Evolutionary conservation across 2,113 vertebrate genomes (phyloP).

Genomic region (Tamias sibiricus): DNA sequence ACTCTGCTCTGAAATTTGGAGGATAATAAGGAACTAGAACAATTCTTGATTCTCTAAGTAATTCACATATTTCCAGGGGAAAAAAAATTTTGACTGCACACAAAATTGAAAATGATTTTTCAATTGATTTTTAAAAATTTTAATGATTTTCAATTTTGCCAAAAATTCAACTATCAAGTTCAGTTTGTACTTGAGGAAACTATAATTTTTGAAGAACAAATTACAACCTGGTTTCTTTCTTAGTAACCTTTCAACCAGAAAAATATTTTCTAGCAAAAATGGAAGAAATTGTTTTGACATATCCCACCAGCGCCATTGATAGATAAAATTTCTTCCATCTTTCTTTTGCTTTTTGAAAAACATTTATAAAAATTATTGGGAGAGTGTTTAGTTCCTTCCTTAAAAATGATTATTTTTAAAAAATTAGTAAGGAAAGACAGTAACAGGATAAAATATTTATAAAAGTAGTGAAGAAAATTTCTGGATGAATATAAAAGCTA

Average conservation of each 20-base stretch:
- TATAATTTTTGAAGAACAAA: background rate
- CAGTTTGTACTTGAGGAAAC: background rate
- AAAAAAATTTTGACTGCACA: background rate
- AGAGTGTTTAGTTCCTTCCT: background rate
- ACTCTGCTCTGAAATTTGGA: background rate
- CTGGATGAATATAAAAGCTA: background rate
- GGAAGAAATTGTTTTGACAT: background rate
- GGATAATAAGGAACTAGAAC: background rate
- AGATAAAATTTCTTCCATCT: background rate
- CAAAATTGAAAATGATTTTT: slow-evolving; percentile 5
- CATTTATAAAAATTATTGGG: background rate
- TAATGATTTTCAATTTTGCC: slow-evolving; percentile 15
- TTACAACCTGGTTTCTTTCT: background rate
- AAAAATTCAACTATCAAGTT: background rate
- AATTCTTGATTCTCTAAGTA: background rate
- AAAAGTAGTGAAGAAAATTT: background rate
- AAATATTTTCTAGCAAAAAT: slow-evolving; percentile 23
- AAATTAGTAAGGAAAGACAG: background rate
- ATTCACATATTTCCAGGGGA: background rate
- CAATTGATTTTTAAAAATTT: background rate
- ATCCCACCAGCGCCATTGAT: background rate
- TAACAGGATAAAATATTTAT: background rate
- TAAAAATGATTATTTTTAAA: background rate
- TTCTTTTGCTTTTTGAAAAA: background rate
- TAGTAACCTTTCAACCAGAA: background rate